A percentile compares a stretch with the other conserved stretches of the same genome.
phyloP scores from a whole-genome alignment of 35 echinoderm and acorn worm species.

The Heliocidaris erythrogramma region DNA sequence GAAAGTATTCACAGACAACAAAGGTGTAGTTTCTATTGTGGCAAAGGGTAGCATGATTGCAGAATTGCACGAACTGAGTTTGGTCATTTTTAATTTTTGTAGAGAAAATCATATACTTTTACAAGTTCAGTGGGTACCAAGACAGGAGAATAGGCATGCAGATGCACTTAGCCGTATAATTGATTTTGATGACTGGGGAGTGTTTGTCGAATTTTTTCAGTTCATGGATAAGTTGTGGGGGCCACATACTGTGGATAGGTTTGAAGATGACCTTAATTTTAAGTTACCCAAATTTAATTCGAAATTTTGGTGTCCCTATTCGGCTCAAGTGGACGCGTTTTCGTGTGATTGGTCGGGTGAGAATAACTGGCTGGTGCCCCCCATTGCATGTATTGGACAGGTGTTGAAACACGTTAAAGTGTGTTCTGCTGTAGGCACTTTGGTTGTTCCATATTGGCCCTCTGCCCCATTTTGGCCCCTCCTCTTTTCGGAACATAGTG shows the following conservation, averaged over 20 bases:
- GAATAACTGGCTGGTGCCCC: slow-evolving; percentile 63
- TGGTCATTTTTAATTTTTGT: slow-evolving; percentile 39
- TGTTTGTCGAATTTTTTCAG: slow-evolving; percentile 23
- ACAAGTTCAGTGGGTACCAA: too few relatives aligned
- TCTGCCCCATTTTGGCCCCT: slow-evolving; percentile 47
- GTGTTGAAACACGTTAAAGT: slow-evolving; percentile 22
- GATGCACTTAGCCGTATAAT: slow-evolving; percentile 43
- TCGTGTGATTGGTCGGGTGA: slow-evolving; percentile 28
- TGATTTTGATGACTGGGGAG: slow-evolving; percentile 63
- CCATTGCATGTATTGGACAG: slow-evolving; percentile 12
- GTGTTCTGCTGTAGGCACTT: slow-evolving; percentile 26
- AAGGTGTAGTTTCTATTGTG: slow-evolving; percentile 39
- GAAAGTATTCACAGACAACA: slow-evolving; percentile 50
- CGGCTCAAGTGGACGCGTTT: slow-evolving; percentile 43
- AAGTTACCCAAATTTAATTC: slow-evolving; percentile 46
- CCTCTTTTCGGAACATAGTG: slow-evolving; percentile 30
- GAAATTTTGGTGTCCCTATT: slow-evolving; percentile 52
- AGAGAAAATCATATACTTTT: slow-evolving; percentile 6
- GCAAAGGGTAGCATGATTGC: slow-evolving; percentile 30
- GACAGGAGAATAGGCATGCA: slow-evolving; percentile 29
- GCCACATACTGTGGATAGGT: slow-evolving; percentile 55
- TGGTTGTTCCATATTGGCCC: slow-evolving; percentile 49
- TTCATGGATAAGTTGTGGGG: slow-evolving; percentile 55
- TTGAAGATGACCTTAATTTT: slow-evolving; percentile 52
- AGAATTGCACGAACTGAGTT: slow-evolving; percentile 37